A percentile compares a stretch with the other conserved stretches of the same genome.
These are phyloP conservation scores for Gambusia affinis DNA, from an alignment of 2,113 vertebrate species.

Conservation along the genomic window DNA sequence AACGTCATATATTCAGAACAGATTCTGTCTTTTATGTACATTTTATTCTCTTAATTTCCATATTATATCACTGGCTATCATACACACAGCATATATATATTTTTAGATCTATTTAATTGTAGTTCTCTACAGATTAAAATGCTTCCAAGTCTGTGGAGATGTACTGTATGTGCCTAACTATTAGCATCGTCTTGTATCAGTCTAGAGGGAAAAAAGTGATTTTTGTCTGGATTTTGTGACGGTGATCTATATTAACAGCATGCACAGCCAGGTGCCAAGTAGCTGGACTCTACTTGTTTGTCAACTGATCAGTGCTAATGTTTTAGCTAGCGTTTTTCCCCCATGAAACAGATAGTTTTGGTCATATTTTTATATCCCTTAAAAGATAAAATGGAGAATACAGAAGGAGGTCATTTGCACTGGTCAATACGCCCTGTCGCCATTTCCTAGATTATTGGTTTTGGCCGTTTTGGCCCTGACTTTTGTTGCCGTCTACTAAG, in stretches of 20 bases:
- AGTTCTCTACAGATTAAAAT: constrained; percentile 68
- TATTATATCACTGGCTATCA: constrained; percentile 35
- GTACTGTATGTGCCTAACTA: constrained; percentile 80
- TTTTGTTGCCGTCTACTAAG: neutral
- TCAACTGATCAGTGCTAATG: constrained; percentile 31
- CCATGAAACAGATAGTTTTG: constrained; percentile 15
- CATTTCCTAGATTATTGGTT: neutral
- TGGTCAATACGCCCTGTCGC: neutral
- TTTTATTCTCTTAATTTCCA: constrained; percentile 44
- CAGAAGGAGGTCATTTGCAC: constrained; percentile 2
- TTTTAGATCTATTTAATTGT: constrained; percentile 62
- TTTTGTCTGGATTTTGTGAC: constrained; percentile 55
- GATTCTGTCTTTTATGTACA: constrained; percentile 38
- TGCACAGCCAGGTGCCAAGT: constrained; percentile 57
- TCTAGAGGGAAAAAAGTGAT: constrained; percentile 36
- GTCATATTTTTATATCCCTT: constrained; percentile 32
- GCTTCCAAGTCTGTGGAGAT: constrained; percentile 77
- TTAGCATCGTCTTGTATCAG: constrained; percentile 68
- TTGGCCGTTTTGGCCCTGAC: neutral
- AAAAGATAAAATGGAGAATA: constrained; percentile 16
- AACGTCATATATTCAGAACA: constrained; percentile 34
- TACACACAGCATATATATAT: constrained; percentile 36
- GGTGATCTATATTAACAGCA: constrained; percentile 68
- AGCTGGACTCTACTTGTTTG: constrained; percentile 32
- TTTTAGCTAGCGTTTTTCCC: constrained; percentile 12